These are phyloP conservation scores for Phylloscopus whistleri DNA, from an alignment of 2,113 vertebrate genomes.

Conservation along the genomic window DNA sequence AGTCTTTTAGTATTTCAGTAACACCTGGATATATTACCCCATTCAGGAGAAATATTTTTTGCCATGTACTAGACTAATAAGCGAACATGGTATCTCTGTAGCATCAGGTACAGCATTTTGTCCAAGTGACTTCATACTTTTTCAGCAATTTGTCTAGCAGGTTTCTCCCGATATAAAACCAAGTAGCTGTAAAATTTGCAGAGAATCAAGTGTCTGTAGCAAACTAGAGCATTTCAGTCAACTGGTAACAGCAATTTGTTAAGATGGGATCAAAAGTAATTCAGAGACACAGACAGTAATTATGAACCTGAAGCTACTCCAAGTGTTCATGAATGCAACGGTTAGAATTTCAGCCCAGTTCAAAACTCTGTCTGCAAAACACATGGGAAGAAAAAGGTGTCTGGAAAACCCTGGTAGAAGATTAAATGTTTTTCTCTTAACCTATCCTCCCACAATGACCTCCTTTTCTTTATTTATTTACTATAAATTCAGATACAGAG, in stretches of 20 bases:
- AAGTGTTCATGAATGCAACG: background rate
- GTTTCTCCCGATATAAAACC: background rate
- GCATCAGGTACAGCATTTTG: background rate
- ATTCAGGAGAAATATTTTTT: background rate
- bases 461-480: background rate
- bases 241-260: background rate
- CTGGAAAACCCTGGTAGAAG: background rate
- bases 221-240: background rate
- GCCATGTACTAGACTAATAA: background rate
- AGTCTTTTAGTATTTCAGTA: background rate
- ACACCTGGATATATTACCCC: background rate
- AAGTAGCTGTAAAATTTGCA: background rate
- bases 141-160: background rate
- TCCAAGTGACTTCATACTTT: background rate
- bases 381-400: background rate
- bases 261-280: background rate
- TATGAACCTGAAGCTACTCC: background rate
- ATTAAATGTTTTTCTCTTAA: background rate
- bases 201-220: background rate
- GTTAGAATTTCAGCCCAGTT: background rate
- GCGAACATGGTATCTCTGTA: background rate
- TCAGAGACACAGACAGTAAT: background rate
- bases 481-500: background rate
- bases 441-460: background rate
- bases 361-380: background rate